Evolutionary conservation across 2,888 invertebrate genomes (phyloP).

Genomic region (Polydrusus tereticollis): DNA sequence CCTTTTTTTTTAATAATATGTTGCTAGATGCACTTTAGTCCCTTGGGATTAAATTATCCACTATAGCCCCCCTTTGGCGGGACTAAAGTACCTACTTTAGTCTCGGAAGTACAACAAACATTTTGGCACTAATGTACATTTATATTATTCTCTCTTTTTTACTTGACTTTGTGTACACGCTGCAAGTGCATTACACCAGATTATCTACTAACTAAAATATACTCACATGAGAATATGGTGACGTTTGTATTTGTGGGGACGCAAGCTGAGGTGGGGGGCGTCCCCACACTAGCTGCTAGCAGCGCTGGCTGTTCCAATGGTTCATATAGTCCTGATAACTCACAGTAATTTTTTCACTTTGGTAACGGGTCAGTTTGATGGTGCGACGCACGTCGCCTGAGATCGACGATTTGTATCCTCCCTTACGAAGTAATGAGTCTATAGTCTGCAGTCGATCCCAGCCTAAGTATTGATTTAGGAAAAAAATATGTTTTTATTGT

Average conservation of each 20-base stretch:
- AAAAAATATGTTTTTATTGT: slow-evolving; percentile 4
- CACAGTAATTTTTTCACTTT: slow-evolving; percentile 94
- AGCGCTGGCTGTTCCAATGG: slow-evolving; percentile 75
- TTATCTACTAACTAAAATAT: not conserved
- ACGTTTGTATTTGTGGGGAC: slow-evolving; percentile 57
- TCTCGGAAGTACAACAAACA: no score
- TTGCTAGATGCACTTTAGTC: no score
- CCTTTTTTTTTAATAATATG: no score
- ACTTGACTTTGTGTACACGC: no score
- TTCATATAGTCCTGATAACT: slow-evolving; percentile 87
- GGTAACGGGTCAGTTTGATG: slow-evolving; percentile 95
- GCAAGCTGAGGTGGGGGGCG: slow-evolving; percentile 62
- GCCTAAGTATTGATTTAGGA: slow-evolving; percentile 72
- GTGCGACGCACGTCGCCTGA: slow-evolving; percentile 89
- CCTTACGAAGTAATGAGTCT: slow-evolving; percentile 96
- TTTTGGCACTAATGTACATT: no score
- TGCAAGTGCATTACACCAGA: not conserved
- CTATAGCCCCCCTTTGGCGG: no score
- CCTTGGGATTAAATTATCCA: no score
- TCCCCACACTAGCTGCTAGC: slow-evolving; percentile 80
- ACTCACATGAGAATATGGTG: slow-evolving; percentile 47
- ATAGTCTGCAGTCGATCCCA: slow-evolving; percentile 99
- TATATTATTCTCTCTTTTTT: no score
- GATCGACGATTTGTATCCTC: slow-evolving; percentile 93
- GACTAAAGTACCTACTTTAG: no score